Percentiles rank a stretch among this genome's conserved stretches.
Evolutionary conservation across 1,140 invertebrate genomes (phyloP).

Genomic region (Rhynchophorus ferrugineus): DNA sequence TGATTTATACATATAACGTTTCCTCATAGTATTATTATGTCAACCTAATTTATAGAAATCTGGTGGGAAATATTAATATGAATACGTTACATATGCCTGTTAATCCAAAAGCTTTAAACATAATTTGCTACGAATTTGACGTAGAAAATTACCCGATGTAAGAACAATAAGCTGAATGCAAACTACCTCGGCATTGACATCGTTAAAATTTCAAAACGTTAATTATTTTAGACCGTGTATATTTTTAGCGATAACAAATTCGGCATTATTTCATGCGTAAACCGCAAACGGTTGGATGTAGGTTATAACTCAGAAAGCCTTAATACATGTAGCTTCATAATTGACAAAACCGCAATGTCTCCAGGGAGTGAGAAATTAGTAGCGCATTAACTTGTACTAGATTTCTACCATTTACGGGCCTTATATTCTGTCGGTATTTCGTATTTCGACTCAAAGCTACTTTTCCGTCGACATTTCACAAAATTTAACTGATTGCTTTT

Average conservation of each 20-base stretch:
- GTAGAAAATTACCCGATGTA: too few species aligned
- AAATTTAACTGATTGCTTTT: too few species aligned
- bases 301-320: constrained; percentile 30
- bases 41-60: too few species aligned
- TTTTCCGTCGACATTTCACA: constrained; percentile 18
- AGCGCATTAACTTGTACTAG: constrained; percentile 32
- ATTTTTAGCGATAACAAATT: constrained; percentile 11
- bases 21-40: too few species aligned
- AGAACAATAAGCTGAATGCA: too few species aligned
- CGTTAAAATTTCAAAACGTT: too few species aligned
- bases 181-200: too few species aligned
- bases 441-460: constrained; percentile 22
- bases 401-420: constrained; percentile 30
- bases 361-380: constrained; percentile 29
- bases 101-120: too few species aligned
- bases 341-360: constrained; percentile 32
- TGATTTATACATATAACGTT: too few species aligned
- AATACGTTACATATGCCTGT: too few species aligned
- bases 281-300: constrained; percentile 20
- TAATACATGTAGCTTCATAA: constrained; percentile 31
- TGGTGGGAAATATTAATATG: too few species aligned
- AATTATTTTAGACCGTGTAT: neutral
- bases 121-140: too few species aligned
- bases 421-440: constrained; percentile 24
- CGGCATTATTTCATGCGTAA: constrained; percentile 18